Percentiles rank a stretch among this genome's conserved stretches.
phyloP scores from a whole-genome alignment of 2,113 vertebrate genomes.

The Gadus chalcogrammus region DNA sequence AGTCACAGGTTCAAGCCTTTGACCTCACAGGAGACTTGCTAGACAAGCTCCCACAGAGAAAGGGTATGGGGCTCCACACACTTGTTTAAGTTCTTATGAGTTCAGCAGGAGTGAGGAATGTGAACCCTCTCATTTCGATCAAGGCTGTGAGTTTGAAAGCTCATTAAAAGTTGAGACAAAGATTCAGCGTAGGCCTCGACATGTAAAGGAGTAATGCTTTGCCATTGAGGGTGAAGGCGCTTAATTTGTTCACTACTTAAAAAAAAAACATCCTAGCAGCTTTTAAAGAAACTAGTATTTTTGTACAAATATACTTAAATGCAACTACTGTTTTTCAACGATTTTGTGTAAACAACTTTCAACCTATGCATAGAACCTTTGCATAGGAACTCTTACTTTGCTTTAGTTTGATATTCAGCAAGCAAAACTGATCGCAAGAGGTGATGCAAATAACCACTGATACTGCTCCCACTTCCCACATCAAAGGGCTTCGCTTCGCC shows the following conservation, averaged over 20 bases:
- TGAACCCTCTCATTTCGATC: constrained; percentile 60
- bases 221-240: constrained; percentile 24
- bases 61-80: constrained; percentile 46
- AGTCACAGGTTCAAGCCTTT: constrained; percentile 21
- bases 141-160: constrained; percentile 59
- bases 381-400: no score
- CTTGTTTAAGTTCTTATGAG: constrained; percentile 68
- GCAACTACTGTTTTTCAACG: no score
- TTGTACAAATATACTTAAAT: no score
- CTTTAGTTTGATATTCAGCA: no score
- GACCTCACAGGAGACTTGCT: constrained; percentile 41
- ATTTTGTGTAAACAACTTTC: not conserved
- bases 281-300: no score
- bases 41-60: constrained; percentile 39
- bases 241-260: constrained; percentile 18
- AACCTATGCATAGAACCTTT: no score
- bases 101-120: constrained; percentile 66
- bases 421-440: not conserved
- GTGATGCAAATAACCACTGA: constrained; percentile 39
- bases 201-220: constrained; percentile 38
- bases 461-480: constrained; percentile 63
- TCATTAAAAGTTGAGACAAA: constrained; percentile 59
- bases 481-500: constrained; percentile 59
- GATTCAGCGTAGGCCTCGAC: not conserved
- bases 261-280: not conserved